Evolutionary conservation across 2,113 vertebrate species (phyloP).

Genomic region (Lophius piscatorius): DNA sequence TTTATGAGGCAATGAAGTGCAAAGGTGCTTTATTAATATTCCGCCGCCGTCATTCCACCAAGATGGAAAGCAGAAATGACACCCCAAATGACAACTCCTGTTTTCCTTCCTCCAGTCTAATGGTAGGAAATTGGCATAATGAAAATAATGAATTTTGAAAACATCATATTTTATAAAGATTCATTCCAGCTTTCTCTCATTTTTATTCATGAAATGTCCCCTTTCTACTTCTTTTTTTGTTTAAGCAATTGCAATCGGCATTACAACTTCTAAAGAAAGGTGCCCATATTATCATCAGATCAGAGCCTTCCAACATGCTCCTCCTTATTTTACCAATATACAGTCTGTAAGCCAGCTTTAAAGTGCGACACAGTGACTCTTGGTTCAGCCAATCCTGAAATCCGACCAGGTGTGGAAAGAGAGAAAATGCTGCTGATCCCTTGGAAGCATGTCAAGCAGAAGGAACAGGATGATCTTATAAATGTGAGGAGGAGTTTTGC

Average conservation of each 20-base stretch:
- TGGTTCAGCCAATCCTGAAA: conserved; percentile 53
- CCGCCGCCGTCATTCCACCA: conserved; percentile 54
- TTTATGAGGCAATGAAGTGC: conserved; percentile 76
- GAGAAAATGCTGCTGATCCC: conserved; percentile 41
- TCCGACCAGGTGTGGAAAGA: conserved; percentile 47
- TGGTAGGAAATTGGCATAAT: conserved; percentile 39
- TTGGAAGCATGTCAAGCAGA: conserved; percentile 39
- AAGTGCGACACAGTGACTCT: conserved; percentile 37
- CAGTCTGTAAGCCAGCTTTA: conserved; percentile 2
- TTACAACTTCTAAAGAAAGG: no score
- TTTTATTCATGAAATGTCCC: neutral
- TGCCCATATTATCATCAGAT: neutral
- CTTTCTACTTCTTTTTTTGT: neutral
- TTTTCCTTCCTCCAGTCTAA: conserved; percentile 47
- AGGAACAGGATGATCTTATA: conserved; percentile 25
- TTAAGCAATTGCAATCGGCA: neutral
- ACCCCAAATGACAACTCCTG: conserved; percentile 53
- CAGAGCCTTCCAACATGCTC: neutral
- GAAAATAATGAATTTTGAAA: conserved; percentile 36
- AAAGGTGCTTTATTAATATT: conserved; percentile 72
- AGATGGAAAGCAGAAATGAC: conserved; percentile 57
- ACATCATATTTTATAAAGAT: conserved; percentile 4
- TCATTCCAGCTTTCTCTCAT: neutral
- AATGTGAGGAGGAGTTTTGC: conserved; percentile 63
- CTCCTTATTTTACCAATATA: conserved; percentile 1